These are phyloP conservation scores for Aplidium turbinatum DNA, from an alignment of 23 tunicate species.

Conservation along the genomic window DNA sequence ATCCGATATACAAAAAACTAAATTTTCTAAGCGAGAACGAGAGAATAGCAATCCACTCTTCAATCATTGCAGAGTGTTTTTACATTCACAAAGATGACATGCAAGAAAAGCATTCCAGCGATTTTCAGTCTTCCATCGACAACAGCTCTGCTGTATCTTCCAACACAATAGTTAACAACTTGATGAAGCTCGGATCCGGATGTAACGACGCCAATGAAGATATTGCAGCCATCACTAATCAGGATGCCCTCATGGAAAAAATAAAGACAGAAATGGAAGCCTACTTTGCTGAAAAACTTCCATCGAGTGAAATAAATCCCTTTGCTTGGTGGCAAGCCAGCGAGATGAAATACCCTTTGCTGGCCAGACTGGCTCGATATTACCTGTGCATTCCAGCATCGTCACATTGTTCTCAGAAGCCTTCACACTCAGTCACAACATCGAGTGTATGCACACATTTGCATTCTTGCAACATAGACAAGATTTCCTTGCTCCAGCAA, in stretches of 20 bases:
- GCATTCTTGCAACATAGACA: too few species aligned
- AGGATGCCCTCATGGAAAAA: neutral
- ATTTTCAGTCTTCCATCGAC: neutral
- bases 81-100: constrained; percentile 13
- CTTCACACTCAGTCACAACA: too few species aligned
- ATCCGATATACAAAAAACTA: constrained; percentile 42
- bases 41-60: neutral
- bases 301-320: constrained; percentile 13
- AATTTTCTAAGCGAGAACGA: constrained; percentile 19
- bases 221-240: neutral
- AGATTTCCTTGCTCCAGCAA: too few species aligned
- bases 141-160: neutral
- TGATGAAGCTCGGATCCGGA: constrained; percentile 28
- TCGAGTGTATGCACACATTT: too few species aligned
- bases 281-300: constrained; percentile 16
- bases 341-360: constrained; percentile 12
- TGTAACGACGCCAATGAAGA: constrained; percentile 21
- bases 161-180: neutral
- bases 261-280: constrained; percentile 40
- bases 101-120: neutral
- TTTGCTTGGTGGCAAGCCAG: constrained; percentile 43
- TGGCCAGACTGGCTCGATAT: constrained; percentile 28
- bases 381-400: constrained; percentile 49
- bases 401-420: neutral
- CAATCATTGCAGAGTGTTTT: constrained; percentile 30